Percentiles rank a stretch among this genome's conserved stretches.
phyloP scores from a whole-genome alignment of 1,140 invertebrate species.

The Atta colombica region DNA sequence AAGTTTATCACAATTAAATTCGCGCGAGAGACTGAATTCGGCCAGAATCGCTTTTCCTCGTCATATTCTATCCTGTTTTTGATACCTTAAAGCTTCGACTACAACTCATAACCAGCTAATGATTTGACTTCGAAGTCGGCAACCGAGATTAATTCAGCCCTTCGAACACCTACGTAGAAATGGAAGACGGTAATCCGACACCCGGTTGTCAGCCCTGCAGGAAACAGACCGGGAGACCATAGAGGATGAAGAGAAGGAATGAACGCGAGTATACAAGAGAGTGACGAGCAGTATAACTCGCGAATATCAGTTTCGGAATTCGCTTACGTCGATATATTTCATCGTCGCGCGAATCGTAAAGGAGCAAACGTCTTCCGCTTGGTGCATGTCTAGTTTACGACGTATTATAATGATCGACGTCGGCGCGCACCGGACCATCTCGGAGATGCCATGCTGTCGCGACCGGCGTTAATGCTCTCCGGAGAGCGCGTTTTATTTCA shows the following conservation, averaged over 20 bases:
- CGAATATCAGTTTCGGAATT: conserved; percentile 6
- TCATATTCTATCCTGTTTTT: neutral
- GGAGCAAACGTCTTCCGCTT: neutral
- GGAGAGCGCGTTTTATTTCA: neutral
- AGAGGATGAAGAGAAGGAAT: conserved; percentile 7
- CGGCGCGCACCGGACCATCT: neutral
- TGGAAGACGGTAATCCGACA: conserved; percentile 74
- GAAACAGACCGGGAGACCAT: conserved; percentile 45
- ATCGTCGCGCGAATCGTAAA: conserved; percentile 32
- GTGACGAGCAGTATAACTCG: conserved; percentile 48
- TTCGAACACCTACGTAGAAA: conserved; percentile 63
- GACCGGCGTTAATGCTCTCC: neutral
- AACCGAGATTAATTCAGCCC: conserved; percentile 47
- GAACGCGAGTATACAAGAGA: neutral
- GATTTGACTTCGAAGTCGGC: conserved; percentile 23
- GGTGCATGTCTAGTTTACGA: neutral
- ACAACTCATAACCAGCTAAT: neutral
- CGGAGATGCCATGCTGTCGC: neutral
- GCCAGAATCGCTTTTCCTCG: neutral
- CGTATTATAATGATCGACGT: conserved; percentile 27
- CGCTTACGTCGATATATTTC: conserved; percentile 39
- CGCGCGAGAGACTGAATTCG: no score
- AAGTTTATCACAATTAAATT: no score
- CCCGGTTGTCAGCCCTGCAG: conserved; percentile 71
- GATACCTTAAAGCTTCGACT: neutral